A percentile compares a stretch with the other conserved stretches of the same genome.
Evolutionary conservation across 2,888 invertebrate species (phyloP).

Genomic region (Hemaris fuciformis): DNA sequence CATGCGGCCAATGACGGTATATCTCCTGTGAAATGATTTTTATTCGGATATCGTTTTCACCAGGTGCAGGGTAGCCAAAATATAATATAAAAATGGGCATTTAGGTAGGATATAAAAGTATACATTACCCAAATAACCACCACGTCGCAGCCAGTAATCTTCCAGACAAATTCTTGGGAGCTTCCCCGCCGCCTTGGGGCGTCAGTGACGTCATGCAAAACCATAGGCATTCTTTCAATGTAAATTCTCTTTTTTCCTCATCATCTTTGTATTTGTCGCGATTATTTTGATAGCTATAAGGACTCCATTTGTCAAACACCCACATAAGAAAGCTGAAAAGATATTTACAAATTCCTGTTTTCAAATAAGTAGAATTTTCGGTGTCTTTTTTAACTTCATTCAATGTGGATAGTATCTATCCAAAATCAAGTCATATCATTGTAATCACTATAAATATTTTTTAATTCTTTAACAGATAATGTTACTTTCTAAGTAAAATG

Average conservation of each 20-base stretch:
- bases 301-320: constrained; percentile 98
- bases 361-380: neutral
- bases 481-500: no score
- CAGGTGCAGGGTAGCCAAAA: no score
- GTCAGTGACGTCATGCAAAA: constrained; percentile 99
- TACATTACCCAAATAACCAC: constrained; percentile 95
- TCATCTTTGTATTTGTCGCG: constrained; percentile 95
- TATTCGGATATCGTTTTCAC: no score
- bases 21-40: no score
- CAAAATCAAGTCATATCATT: no score
- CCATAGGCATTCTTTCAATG: constrained; percentile 98
- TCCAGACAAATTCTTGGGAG: constrained; percentile 97
- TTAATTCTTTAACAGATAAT: no score
- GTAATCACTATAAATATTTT: no score
- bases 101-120: neutral
- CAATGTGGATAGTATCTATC: no score
- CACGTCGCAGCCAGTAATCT: constrained; percentile 97
- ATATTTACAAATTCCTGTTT: no score
- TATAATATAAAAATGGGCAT: no score
- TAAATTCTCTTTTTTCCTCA: constrained; percentile 96
- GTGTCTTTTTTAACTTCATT: neutral
- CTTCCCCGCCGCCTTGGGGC: constrained; percentile 97
- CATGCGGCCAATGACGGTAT: no score
- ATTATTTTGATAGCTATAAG: constrained; percentile 98
- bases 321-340: constrained; percentile 93